Base-by-base conservation (phyloP, 1,140 invertebrate genomes). In the Cardiocondyla obscurior region DNA sequence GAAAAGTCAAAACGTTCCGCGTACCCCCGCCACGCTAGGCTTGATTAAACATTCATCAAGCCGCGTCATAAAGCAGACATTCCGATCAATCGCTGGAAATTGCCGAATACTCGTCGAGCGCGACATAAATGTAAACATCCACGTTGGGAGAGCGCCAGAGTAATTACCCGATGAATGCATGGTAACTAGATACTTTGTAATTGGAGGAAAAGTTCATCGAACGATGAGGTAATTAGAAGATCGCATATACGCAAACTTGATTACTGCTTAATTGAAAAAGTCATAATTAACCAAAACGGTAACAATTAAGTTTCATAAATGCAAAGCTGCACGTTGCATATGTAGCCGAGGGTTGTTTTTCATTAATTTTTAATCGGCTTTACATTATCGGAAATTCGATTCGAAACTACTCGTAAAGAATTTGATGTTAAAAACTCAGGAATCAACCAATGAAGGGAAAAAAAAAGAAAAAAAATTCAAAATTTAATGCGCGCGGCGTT, bases 31-130 rank as follows among this genome's bases (percentile, higher is more conserved):
- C 39, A 51, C 25, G 28, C 60, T 5, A 49, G 16, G 85, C 79
- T 86, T 86, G 84, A 87, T 87, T 87, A 87, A 83, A 82, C 64
- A 87, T 87, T 87, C 85, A 86, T 72, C 85, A 53, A 33, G 25
- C 7, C 36, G 44, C 28, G 16, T 16, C 30, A 49, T 82, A 55
- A n/a, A 22, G n/a, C 62, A 36, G 42, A 51, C 36, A 67, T 87
- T 70, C 81, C 62, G 33, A 10, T 28, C 84, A 49, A 77, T 85
- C 49, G 74, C 46, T 69, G 46, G 1, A 79, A 79, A 79, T 79
- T 79, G 74, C 33, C 74, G 33, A 79, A 79, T 79, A 53, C 62
- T 69, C 74, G 44, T 74, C 28, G 42, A 30, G 33, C 39, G 33
- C 22, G n/a, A 53, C 33, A 51, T 39, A 67, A 79, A 79, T 79